A percentile compares a stretch with the other conserved stretches of the same genome.
phyloP scores from a whole-genome alignment of 2,113 vertebrate species.

The Trogon surrucura region DNA sequence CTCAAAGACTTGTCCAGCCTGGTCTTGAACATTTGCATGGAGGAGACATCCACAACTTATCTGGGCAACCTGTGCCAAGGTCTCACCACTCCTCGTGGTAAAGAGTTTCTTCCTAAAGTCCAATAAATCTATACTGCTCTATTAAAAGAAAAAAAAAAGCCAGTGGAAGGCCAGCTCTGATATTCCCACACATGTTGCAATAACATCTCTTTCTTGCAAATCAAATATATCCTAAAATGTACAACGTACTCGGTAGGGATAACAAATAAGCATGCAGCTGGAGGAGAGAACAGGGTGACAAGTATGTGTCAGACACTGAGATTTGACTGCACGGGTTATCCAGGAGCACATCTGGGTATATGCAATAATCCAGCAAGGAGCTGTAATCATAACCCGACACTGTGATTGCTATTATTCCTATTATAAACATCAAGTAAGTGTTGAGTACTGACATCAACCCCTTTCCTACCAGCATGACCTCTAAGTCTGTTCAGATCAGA shows the following conservation, averaged over 20 bases:
- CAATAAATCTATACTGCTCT: too few species aligned
- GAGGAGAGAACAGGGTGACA: neutral
- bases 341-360: neutral
- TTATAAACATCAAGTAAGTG: neutral
- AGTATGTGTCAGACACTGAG: neutral
- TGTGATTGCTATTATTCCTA: neutral
- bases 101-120: too few species aligned
- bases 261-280: neutral
- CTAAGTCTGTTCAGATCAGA: neutral
- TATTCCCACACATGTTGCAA: neutral
- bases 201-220: neutral
- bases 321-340: neutral
- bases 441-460: neutral
- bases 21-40: too few species aligned
- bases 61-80: too few species aligned
- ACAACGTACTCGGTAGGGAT: fast-evolving
- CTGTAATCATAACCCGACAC: neutral
- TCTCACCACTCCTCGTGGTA: too few species aligned
- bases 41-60: too few species aligned
- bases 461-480: neutral
- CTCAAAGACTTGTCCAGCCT: too few species aligned
- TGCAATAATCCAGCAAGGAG: neutral
- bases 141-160: neutral
- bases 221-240: neutral
- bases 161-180: neutral